Evolutionary conservation across 2,888 invertebrate species (phyloP).

Genomic region (Idaea aversata): DNA sequence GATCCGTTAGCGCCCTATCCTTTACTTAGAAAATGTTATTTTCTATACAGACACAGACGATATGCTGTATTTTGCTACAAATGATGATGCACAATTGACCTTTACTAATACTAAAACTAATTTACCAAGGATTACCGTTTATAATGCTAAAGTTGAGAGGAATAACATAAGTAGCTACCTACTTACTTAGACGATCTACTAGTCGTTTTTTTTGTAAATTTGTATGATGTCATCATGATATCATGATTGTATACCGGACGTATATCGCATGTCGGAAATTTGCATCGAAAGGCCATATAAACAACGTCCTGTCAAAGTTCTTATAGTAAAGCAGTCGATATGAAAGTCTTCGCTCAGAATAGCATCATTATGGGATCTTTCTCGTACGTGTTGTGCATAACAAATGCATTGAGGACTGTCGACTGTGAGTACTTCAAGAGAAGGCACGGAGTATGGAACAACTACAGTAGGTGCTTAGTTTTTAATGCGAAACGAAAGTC

Average conservation of each 20-base stretch:
- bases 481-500: too few relatives aligned
- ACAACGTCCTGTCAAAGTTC: constrained; percentile 15
- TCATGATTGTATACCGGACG: constrained; percentile 24
- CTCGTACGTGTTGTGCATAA: constrained; percentile 22
- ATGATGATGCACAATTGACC: constrained; percentile 28
- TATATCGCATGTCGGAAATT: not conserved
- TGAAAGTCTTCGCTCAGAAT: constrained; percentile 19
- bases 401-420: constrained; percentile 21
- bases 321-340: constrained; percentile 17
- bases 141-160: constrained; percentile 49
- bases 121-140: constrained; percentile 38
- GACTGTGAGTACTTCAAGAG: not conserved
- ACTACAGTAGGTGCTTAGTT: too few relatives aligned
- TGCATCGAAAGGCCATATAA: not conserved
- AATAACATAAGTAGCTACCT: not conserved
- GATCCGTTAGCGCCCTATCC: not conserved
- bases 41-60: not conserved
- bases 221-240: constrained; percentile 50
- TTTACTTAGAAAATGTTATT: not conserved
- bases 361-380: constrained; percentile 19
- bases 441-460: too few relatives aligned
- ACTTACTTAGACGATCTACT: not conserved
- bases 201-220: constrained; percentile 7
- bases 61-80: too few relatives aligned
- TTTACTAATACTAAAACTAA: constrained; percentile 22